phyloP scores from a whole-genome alignment of 35 echinoderm and acorn worm species.

The Ophioderma brevispina region DNA sequence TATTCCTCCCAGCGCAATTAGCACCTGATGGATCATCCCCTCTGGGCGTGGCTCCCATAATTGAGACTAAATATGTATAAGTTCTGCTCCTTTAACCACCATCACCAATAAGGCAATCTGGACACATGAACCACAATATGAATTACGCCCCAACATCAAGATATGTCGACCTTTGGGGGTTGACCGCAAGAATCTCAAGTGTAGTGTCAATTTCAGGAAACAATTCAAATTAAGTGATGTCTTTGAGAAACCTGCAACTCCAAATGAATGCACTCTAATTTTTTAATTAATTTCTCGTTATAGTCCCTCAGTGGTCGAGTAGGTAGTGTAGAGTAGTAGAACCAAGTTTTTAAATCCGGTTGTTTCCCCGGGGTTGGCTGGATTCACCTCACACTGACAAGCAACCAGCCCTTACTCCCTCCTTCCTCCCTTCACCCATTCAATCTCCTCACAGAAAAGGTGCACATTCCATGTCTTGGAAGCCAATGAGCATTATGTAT shows the following conservation, averaged over 20 bases:
- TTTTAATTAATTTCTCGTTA: too few relatives aligned
- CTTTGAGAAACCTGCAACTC: slow-evolving; percentile 10
- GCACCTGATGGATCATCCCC: not conserved
- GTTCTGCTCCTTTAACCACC: slow-evolving; percentile 83
- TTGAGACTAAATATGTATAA: slow-evolving; percentile 63
- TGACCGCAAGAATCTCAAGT: slow-evolving; percentile 53
- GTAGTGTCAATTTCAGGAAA: slow-evolving; percentile 80
- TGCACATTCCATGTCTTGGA: too few relatives aligned
- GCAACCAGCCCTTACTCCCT: too few relatives aligned
- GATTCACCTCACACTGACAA: too few relatives aligned
- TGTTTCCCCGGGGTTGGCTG: too few relatives aligned
- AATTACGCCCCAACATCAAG: slow-evolving; percentile 79
- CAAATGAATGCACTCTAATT: too few relatives aligned
- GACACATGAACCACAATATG: slow-evolving; percentile 95
- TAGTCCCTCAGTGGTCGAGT: too few relatives aligned
- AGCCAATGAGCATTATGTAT: too few relatives aligned
- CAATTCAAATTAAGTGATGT: slow-evolving; percentile 77
- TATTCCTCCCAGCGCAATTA: not conserved
- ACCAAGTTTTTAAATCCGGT: too few relatives aligned
- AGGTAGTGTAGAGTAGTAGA: too few relatives aligned
- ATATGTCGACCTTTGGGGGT: slow-evolving; percentile 75
- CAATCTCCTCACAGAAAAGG: too few relatives aligned
- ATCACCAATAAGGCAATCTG: slow-evolving; percentile 66
- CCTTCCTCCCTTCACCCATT: too few relatives aligned
- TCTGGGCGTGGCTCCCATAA: not conserved